Base-by-base conservation (phyloP, 1,140 invertebrate species). In the Colletes gigas region DNA sequence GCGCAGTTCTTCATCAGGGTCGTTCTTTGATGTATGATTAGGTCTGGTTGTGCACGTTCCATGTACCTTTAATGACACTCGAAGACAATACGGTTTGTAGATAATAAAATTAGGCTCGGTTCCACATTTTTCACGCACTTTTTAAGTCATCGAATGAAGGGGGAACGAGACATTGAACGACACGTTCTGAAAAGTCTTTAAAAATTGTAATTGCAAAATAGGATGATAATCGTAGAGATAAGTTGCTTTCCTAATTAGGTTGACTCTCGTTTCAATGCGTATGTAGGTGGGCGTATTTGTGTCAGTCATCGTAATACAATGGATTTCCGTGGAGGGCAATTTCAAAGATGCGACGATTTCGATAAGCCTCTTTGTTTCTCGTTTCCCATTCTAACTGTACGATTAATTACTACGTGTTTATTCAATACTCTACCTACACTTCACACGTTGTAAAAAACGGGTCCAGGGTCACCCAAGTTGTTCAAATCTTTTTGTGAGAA, bases 1-100 rank as follows among this genome's bases (percentile, higher is more conserved):
- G 78, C 78, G 63, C 44, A 59, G 78, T 75, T 80, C 63, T 67
- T 68, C 78, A 52, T 67, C 71, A 74, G 70, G 78, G 68, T 75
- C 78, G 71, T 17, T 68, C 54, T 60, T 80, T 80, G 72, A 80
- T 68, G 63, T 75, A 80, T 54, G 72, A 66, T 68, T 68, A 78
- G 71, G 62, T 21, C 52, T 30, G 30, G 30, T 17, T 54, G 54
- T 65, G 78, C 52, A 17, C 39, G 54, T 68, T 74, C 54, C 9
- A 15, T 0, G 39, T 55, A 19, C 17, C 39, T 78, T 72, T 73
- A 79, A 79, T 55, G 59, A 47, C 50, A 73, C 44, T 19, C 21
- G 78, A 75, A 80, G 52, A 80, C 54, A 67, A 50, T 75, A 60
- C 21, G 39, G 14, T 55, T 72, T 47, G 21, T 7, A 19, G 3